phyloP scores from a whole-genome alignment of 2,113 vertebrate species.

The Xiphophorus couchianus region DNA sequence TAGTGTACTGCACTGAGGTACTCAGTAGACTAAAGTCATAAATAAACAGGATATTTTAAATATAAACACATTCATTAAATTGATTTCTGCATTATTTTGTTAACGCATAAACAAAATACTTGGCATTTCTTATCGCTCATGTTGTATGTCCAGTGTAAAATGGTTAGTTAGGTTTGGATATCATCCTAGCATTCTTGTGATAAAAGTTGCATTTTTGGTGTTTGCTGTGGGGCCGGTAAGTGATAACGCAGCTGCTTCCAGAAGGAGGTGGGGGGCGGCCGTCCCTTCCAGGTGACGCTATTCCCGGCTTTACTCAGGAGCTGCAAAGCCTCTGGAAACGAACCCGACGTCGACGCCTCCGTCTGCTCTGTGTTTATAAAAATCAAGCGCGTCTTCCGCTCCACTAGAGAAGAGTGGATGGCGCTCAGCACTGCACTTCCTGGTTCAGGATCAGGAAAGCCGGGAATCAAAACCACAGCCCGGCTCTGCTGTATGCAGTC shows the following conservation, averaged over 20 bases:
- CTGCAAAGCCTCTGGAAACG: conserved; percentile 81
- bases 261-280: conserved; percentile 81
- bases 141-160: neutral
- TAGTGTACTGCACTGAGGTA: no score
- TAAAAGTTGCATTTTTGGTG: neutral
- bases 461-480: conserved; percentile 86
- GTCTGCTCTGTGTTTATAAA: conserved; percentile 81
- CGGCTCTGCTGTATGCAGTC: conserved; percentile 85
- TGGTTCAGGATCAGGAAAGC: conserved; percentile 68
- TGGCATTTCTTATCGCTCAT: no score
- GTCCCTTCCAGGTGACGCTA: conserved; percentile 84
- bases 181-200: neutral
- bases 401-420: conserved; percentile 88
- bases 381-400: conserved; percentile 86
- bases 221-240: conserved; percentile 79
- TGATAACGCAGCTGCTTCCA: conserved; percentile 89
- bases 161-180: neutral
- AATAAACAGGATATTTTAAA: no score
- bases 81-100: no score
- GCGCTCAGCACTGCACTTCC: conserved; percentile 81
- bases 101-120: no score
- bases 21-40: no score
- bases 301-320: conserved; percentile 80
- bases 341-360: conserved; percentile 20
- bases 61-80: no score